Base-by-base conservation (phyloP, 2,113 vertebrate genomes). In the Craseonycteris thonglongyai region DNA sequence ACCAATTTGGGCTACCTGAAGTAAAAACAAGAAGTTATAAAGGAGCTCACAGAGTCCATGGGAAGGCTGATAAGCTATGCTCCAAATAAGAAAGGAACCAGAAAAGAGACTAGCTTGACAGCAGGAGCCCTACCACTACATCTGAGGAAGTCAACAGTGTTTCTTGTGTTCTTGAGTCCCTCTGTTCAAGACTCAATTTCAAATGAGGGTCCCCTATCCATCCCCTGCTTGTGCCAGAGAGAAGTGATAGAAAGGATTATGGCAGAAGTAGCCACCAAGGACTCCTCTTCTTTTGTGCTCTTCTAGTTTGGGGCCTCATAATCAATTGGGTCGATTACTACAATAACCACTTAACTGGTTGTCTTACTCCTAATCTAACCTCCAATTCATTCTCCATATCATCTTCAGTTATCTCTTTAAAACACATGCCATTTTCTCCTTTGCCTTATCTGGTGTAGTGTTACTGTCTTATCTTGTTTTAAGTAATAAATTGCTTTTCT, bases 361-460 rank as follows among this genome's bases (percentile, higher is more conserved):
- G 81, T 89, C 66, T 71, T 68, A 54, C 26, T 28, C 51, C 66
- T 59, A 80, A 72, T 47, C 66, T 66, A 91, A 93, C 28, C 28
- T 94, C 56, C 30, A 89, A 61, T 47, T 85, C 47, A 71, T 40
- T 90, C 35, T 82, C 42, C 33, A 90, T 18, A 92, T 92, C 30
- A 86, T 66, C 61, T 87, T 94, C 16, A 68, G 26, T 85, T 82
- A 89, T 68, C 68, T 94, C 47, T 88, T 91, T 81, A 93, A 95
- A 69, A 84, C 21, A 75, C 6, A 28, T 28, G 65, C 33, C 38
- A 47, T 93, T 94, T 94, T 95, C 81, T 90, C 90, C 86, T 69
- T 83, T 93, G 79, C 51, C 35, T 88, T 88, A 47, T 33, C 49
- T 87, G 42, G 24, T 82, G 51, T 30, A 78, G 33, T 79, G 49